Base-by-base conservation (phyloP, 92 coral and sea anemone genomes). In the Zoanthus sansibaricus region DNA sequence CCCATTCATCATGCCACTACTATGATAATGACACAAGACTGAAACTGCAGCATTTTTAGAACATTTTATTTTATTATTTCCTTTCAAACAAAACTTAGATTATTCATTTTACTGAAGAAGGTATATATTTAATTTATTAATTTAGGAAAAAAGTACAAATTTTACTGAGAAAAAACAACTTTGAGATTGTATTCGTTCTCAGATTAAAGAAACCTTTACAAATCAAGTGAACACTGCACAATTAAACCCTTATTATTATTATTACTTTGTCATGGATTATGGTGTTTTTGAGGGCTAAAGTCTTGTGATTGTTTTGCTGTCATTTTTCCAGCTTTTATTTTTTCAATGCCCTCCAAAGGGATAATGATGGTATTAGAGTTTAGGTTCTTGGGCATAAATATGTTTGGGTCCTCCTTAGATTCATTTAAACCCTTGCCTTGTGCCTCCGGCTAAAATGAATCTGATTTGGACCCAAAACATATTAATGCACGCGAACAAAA, bases 191-290 rank as follows among this genome's bases (percentile, higher is more conserved):
- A 49, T 49, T 49, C 7, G 70, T 62, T 62, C 9, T 62, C 20
- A 62, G 70, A 62, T 62, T 62, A 62, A 62, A 14, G 37, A 68
- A 68, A 68, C 37, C 42, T 68, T 20, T 68, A 68, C 32, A 68
- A 68, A 68, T 68, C 37, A 68, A 68, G 72, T 68, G 72, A 68
- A 68, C 72, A 68, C 72, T 68, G 44, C 14, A 68, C 72, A 68
- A 68, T 21, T 62, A 62, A 62, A 62, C 70, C 30, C 70, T 62
- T 62, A 14, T 62, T 62, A 62, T 62, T 15, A 62, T 62, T 21
- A 62, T 49, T 49, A 49, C 70, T 62, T 62, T 62, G 32, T 62
- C 70, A 14, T 6, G 70, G 30, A 62, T 62, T 12, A 21, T 62
- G 70, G 70, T 14, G 32, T 21, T 62, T 62, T 62, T 62, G 70